Evolutionary conservation across 2,797 vertebrate species (phyloP), one percentile per base, ranked within the genome.

Genomic region (Chelmon rostratus): DNA sequence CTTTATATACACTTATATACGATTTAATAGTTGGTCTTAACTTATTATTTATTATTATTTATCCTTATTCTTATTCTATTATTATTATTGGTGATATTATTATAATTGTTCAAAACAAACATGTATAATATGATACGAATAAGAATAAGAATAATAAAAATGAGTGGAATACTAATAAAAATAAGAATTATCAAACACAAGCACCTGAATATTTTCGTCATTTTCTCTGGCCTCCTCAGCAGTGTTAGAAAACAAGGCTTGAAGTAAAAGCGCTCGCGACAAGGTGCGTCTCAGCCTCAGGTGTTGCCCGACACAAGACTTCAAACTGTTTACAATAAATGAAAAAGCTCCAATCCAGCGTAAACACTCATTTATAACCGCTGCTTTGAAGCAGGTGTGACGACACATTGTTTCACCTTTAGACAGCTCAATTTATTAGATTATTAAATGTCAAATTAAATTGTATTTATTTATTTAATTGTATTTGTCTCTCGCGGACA

Each of bases 301-400:
- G 33, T 21, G 13, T 57, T 25, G 13, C n/a, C 46, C 12, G 23
- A 38, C 25, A 16, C 64, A 73, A 1, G 56, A 72, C 68, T 59
- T 76, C 62, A 76, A 7, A 18, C 25, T 47, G 5, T 57, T 33
- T 38, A 46, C 57, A 13, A 66, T 59, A 13, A 74, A 70, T 69
- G 12, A 66, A 46, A 25, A 38, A 16, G 2, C n/a, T 44, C 23
- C 3, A 4, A 44, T 35, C 21, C 3, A 49, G 6, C 40, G 38
- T 59, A 46, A 68, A 81, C 44, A 47, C 35, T 15, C 9, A 52
- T 33, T 46, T n/a, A 16, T 35, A 5, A 1, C 23, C 5, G 15
- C 19, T 23, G 28, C 61, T 78, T 46, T 69, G 25, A 64, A 31
- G 47, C 5, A 46, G 31, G 13, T 31, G 19, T 57, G 61, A 18